Evolutionary conservation across 1,140 invertebrate genomes (phyloP).

Genomic region (Trypoxylus dichotomus): DNA sequence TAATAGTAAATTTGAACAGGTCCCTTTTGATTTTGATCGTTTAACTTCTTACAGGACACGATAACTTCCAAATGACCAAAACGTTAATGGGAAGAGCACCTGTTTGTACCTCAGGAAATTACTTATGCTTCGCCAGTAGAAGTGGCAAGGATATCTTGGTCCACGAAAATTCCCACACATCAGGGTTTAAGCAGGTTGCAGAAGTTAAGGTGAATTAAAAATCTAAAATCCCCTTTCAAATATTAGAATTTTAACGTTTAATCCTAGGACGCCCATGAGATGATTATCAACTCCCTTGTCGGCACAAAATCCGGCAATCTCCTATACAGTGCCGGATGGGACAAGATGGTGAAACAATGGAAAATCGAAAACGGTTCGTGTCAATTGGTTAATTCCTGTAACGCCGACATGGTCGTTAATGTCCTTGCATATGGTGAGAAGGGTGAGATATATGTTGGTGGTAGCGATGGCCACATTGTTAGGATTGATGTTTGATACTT

Average conservation of each 20-base stretch:
- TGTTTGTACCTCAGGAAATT: constrained; percentile 45
- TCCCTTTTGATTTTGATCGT: background rate
- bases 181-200: constrained; percentile 46
- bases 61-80: constrained; percentile 8
- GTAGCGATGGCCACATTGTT: constrained; percentile 51
- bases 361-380: constrained; percentile 44
- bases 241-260: background rate
- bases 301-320: constrained; percentile 43
- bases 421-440: constrained; percentile 47
- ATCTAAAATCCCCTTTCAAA: background rate
- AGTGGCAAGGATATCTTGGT: constrained; percentile 51
- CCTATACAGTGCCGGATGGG: constrained; percentile 55
- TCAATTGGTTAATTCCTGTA: constrained; percentile 38
- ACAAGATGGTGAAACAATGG: constrained; percentile 55
- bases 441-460: constrained; percentile 50
- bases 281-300: constrained; percentile 53
- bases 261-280: constrained; percentile 49
- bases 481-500: constrained; percentile 45
- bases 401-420: constrained; percentile 52
- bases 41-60: background rate
- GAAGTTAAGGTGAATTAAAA: constrained; percentile 41
- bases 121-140: constrained; percentile 48
- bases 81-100: constrained; percentile 51
- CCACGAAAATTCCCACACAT: constrained; percentile 45
- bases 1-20: too few relatives aligned